phyloP scores from a whole-genome alignment of 2,797 vertebrate genomes.

The Lagocephalus sceleratus region DNA sequence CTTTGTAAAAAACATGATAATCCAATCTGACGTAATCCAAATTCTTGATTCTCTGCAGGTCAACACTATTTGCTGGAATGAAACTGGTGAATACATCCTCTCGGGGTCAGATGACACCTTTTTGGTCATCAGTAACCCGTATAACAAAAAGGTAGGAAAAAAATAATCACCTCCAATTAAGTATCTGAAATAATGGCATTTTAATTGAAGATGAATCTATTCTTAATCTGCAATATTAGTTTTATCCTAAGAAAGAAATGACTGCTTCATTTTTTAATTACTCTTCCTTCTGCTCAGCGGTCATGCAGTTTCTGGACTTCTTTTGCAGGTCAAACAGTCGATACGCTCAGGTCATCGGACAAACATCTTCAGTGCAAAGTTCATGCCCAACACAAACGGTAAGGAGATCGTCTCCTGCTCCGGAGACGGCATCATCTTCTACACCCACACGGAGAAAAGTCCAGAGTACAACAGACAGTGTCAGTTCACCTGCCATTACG shows the following conservation, averaged over 20 bases:
- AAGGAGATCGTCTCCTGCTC: conserved; percentile 98
- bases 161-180: neutral
- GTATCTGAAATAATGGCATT: too few species aligned
- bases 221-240: too few species aligned
- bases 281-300: neutral
- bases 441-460: conserved; percentile 94
- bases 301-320: conserved; percentile 2
- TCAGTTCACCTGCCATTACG: conserved; percentile 97
- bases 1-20: neutral
- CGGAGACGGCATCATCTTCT: conserved; percentile 96
- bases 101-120: conserved; percentile 97
- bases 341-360: conserved; percentile 96
- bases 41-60: conserved; percentile 76
- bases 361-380: conserved; percentile 99
- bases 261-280: neutral
- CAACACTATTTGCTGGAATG: conserved; percentile 98
- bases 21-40: neutral
- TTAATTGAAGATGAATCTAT: too few species aligned
- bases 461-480: conserved; percentile 92
- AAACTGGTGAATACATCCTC: conserved; percentile 97
- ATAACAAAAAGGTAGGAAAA: conserved; percentile 89
- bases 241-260: too few species aligned
- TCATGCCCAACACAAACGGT: conserved; percentile 94
- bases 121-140: conserved; percentile 94
- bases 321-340: conserved; percentile 87